Evolutionary conservation across 2,888 invertebrate species (phyloP).

Genomic region (Eupithecia tripunctaria): DNA sequence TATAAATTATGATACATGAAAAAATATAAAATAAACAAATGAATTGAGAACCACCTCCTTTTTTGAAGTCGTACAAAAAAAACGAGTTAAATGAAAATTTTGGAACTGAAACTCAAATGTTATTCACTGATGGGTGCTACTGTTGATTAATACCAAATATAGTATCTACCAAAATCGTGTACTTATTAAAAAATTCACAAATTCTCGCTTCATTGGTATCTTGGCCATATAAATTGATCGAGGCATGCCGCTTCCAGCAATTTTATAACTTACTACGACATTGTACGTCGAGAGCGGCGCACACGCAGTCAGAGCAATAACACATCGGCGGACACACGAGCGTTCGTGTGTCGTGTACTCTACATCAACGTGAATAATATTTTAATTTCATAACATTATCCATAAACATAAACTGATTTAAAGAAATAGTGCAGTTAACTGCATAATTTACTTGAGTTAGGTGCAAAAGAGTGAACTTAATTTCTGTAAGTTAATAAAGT

Average conservation of each 20-base stretch:
- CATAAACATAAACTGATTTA: not conserved
- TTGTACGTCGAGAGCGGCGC: slow-evolving; percentile 38
- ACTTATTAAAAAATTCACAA: not conserved
- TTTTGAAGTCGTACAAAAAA: too few relatives aligned
- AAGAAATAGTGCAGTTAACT: not conserved
- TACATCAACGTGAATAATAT: not conserved
- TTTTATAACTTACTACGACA: slow-evolving; percentile 44
- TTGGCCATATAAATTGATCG: not conserved
- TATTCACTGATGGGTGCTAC: not conserved
- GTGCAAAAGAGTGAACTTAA: not conserved
- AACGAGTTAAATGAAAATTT: too few relatives aligned
- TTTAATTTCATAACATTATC: not conserved
- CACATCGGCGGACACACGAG: slow-evolving; percentile 27
- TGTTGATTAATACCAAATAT: too few relatives aligned
- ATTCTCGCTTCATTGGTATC: not conserved
- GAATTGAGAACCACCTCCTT: too few relatives aligned
- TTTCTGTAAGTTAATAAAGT: not conserved
- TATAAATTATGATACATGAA: too few relatives aligned
- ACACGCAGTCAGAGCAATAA: slow-evolving; percentile 23
- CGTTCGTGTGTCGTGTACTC: not conserved
- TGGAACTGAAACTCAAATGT: not conserved
- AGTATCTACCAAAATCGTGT: not conserved
- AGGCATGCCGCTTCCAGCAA: slow-evolving; percentile 21
- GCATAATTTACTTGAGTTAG: not conserved
- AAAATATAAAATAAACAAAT: too few relatives aligned